Percentiles rank a stretch among this genome's conserved stretches.
These are phyloP conservation scores for Odocoileus hemionus DNA, from an alignment of 2,113 vertebrate genomes.

Conservation along the genomic window DNA sequence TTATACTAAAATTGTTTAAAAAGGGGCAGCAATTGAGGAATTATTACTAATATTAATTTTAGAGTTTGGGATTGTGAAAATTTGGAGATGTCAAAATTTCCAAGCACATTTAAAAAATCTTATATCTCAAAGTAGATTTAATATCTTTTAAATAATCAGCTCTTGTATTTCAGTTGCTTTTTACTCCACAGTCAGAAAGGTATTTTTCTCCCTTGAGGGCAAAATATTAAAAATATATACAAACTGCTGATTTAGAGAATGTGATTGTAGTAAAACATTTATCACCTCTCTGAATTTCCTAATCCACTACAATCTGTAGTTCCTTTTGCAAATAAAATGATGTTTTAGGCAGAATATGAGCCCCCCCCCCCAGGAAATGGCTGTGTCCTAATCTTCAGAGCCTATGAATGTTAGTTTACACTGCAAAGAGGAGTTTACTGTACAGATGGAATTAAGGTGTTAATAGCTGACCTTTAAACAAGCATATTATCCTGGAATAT, in stretches of 20 bases:
- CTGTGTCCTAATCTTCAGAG: background rate
- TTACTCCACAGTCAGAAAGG: background rate
- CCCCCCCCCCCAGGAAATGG: background rate
- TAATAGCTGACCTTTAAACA: background rate
- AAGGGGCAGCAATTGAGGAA: background rate
- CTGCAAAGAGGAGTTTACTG: background rate
- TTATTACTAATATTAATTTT: background rate
- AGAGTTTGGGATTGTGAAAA: background rate
- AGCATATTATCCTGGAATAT: background rate
- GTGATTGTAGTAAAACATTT: background rate
- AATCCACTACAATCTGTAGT: background rate
- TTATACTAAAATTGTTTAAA: background rate
- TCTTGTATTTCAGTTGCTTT: background rate
- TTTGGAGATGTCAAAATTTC: background rate
- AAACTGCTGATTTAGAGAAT: background rate
- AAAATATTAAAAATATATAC: background rate
- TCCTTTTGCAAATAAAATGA: background rate
- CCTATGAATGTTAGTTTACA: background rate
- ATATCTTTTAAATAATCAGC: background rate
- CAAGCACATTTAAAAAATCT: background rate
- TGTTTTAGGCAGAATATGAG: background rate
- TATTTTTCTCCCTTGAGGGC: background rate
- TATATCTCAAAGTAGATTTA: background rate
- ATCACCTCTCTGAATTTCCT: background rate
- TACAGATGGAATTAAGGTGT: background rate